A percentile compares a stretch with the other conserved stretches of the same genome.
Evolutionary conservation across 2,113 vertebrate genomes (phyloP).

Genomic region (Semnornis frantzii): DNA sequence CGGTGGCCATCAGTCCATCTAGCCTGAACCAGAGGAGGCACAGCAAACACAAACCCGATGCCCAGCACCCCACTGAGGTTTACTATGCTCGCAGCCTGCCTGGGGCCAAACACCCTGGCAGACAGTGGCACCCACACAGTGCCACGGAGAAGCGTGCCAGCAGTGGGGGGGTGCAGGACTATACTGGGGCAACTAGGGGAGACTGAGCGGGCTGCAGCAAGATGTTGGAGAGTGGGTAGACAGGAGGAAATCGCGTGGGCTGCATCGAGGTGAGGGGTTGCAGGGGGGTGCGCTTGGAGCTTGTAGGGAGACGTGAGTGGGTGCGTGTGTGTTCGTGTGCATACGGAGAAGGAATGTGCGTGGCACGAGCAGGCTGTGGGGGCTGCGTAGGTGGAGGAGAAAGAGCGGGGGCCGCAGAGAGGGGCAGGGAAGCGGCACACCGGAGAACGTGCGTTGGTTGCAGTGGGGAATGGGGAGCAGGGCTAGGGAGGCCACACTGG

Average conservation of each 20-base stretch:
- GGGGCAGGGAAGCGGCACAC: neutral
- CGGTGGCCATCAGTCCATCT: rapidly evolving
- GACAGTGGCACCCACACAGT: neutral
- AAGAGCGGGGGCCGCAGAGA: neutral
- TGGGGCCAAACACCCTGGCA: neutral
- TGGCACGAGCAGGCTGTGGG: neutral
- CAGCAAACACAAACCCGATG: neutral
- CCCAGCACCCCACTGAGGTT: neutral
- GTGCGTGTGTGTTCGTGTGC: neutral
- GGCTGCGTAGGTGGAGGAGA: neutral
- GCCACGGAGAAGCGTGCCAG: neutral
- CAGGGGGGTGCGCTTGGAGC: neutral
- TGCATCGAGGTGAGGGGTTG: neutral
- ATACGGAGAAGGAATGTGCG: neutral
- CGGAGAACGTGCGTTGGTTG: too few relatives aligned
- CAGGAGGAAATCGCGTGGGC: neutral
- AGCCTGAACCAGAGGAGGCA: neutral
- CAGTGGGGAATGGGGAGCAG: too few relatives aligned
- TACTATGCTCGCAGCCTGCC: neutral
- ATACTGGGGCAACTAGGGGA: neutral
- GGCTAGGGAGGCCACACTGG: neutral
- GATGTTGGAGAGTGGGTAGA: too few relatives aligned
- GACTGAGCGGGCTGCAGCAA: neutral
- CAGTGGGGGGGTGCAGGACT: neutral
- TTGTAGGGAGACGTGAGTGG: neutral